Evolutionary conservation across 2,113 vertebrate genomes (phyloP).

Genomic region (Arenaria interpres): DNA sequence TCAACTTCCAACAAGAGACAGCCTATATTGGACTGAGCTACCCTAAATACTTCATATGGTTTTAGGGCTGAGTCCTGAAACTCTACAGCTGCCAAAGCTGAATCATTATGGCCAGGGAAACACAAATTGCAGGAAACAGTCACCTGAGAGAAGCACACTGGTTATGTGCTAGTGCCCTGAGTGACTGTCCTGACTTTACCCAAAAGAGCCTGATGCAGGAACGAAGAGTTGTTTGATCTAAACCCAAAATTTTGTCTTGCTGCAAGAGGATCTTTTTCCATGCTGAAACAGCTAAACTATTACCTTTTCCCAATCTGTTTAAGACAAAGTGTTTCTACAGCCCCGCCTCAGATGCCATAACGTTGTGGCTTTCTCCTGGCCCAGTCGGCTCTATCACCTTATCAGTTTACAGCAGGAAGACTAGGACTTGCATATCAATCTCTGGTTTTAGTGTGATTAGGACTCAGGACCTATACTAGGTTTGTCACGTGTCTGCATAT

Average conservation of each 20-base stretch:
- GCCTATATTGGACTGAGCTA: background rate
- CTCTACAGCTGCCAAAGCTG: background rate
- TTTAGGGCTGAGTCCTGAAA: background rate
- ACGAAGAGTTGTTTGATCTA: background rate
- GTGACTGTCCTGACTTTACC: background rate
- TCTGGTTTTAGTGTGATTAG: background rate
- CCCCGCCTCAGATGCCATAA: background rate
- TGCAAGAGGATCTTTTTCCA: background rate
- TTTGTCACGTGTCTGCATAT: background rate
- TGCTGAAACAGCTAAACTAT: background rate
- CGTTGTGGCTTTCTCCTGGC: background rate
- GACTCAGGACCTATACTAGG: background rate
- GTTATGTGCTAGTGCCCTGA: background rate
- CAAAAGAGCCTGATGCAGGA: background rate
- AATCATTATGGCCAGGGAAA: background rate
- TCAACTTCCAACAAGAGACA: background rate
- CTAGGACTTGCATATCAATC: background rate
- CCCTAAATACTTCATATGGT: rapidly evolving
- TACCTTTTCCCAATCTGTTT: background rate
- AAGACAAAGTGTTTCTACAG: background rate
- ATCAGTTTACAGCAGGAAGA: background rate
- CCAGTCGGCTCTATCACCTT: background rate
- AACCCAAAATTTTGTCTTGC: background rate
- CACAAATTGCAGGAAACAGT: background rate
- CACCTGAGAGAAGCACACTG: rapidly evolving